phyloP scores from a whole-genome alignment of 2,888 invertebrate genomes.

The Mesochorus sp. region DNA sequence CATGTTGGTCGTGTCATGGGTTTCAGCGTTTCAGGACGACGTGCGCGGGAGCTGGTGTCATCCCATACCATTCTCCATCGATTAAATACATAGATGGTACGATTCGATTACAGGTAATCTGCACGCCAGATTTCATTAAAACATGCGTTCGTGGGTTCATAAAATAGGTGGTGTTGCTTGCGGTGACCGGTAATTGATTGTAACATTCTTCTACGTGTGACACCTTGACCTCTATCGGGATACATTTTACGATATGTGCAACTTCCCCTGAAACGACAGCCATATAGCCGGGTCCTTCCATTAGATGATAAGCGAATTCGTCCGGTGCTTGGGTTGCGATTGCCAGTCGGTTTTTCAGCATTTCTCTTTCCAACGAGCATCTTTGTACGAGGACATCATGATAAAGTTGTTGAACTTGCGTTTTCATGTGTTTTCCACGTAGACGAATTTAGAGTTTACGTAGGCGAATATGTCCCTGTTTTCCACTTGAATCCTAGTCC shows the following conservation, averaged over 20 bases:
- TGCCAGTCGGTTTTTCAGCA: slow-evolving; percentile 2
- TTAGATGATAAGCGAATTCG: slow-evolving; percentile 63
- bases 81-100: slow-evolving; percentile 61
- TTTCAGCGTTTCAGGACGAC: slow-evolving; percentile 18
- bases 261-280: slow-evolving; percentile 67
- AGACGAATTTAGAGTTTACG: slow-evolving; percentile 26
- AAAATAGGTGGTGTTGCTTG: background rate
- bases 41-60: slow-evolving; percentile 29
- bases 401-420: slow-evolving; percentile 4
- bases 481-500: background rate
- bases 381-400: background rate
- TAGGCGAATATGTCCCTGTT: slow-evolving; percentile 24
- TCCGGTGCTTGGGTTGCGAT: slow-evolving; percentile 63
- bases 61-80: slow-evolving; percentile 60
- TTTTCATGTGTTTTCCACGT: slow-evolving; percentile 15
- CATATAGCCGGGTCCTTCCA: slow-evolving; percentile 66
- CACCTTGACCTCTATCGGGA: slow-evolving; percentile 59
- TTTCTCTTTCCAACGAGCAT: slow-evolving; percentile 18
- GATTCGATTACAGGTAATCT: slow-evolving; percentile 59
- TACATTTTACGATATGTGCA: slow-evolving; percentile 66
- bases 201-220: slow-evolving; percentile 58
- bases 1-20: slow-evolving; percentile 32
- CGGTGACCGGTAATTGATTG: slow-evolving; percentile 62
- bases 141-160: slow-evolving; percentile 60
- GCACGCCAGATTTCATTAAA: slow-evolving; percentile 57